phyloP scores from a whole-genome alignment of 2,797 vertebrate species.

The Sebastes cheni region DNA sequence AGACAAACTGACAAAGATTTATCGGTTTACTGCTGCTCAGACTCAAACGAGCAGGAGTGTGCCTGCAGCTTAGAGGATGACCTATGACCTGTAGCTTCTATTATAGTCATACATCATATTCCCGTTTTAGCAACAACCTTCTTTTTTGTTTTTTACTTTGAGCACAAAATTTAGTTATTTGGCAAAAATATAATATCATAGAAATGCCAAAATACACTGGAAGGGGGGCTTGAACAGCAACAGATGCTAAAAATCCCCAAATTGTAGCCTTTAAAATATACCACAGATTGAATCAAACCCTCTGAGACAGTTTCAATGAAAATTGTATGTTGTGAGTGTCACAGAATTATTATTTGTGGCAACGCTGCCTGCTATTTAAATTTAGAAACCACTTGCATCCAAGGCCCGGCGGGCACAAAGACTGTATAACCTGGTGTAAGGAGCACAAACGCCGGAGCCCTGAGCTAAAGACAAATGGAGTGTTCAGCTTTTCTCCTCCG shows the following conservation, averaged over 20 bases:
- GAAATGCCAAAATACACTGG: no score
- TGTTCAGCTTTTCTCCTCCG: background rate
- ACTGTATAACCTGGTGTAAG: background rate
- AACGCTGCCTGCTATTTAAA: background rate
- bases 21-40: no score
- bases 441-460: background rate
- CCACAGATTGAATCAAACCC: background rate
- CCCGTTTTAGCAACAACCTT: no score
- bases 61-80: no score
- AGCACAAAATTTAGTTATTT: no score
- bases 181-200: no score
- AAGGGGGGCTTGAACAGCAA: background rate
- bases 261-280: slow-evolving; percentile 6
- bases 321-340: background rate
- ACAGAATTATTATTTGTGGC: background rate
- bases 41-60: no score
- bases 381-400: background rate
- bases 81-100: fast-evolving
- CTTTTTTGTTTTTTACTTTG: no score
- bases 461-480: background rate
- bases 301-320: background rate
- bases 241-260: background rate
- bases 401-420: background rate
- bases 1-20: no score
- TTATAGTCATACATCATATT: no score